phyloP scores from a whole-genome alignment of 2,113 vertebrate genomes.

The Ictidomys tridecemlineatus region DNA sequence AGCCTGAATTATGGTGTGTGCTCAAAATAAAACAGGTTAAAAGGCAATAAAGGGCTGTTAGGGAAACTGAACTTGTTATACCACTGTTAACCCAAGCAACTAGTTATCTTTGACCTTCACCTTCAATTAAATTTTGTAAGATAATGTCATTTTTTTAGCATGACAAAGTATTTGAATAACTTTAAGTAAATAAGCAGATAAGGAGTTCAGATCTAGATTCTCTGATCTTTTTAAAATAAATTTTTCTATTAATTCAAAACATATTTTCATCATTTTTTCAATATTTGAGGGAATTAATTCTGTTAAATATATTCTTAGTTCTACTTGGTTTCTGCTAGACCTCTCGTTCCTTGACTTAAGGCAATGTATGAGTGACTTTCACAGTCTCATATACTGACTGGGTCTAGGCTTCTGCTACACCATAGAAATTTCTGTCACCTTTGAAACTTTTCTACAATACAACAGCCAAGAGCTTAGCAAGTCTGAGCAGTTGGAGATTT shows the following conservation, averaged over 20 bases:
- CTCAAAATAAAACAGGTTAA: background rate
- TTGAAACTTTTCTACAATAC: background rate
- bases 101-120: background rate
- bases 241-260: background rate
- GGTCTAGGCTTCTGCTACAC: background rate
- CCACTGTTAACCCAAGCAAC: background rate
- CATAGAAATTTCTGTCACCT: background rate
- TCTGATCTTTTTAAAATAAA: conserved; percentile 12
- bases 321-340: background rate
- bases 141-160: background rate
- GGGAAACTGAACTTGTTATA: background rate
- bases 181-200: background rate
- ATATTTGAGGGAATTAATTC: background rate
- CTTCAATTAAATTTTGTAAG: background rate
- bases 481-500: background rate
- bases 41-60: background rate
- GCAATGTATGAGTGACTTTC: background rate
- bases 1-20: background rate
- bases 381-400: background rate
- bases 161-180: conserved; percentile 4
- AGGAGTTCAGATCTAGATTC: background rate
- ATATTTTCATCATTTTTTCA: background rate
- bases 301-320: background rate
- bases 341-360: background rate
- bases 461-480: background rate